Percentiles rank a stretch among this genome's conserved stretches.
phyloP scores from a whole-genome alignment of 2,888 invertebrate genomes.

The Amaurobius ferox region DNA sequence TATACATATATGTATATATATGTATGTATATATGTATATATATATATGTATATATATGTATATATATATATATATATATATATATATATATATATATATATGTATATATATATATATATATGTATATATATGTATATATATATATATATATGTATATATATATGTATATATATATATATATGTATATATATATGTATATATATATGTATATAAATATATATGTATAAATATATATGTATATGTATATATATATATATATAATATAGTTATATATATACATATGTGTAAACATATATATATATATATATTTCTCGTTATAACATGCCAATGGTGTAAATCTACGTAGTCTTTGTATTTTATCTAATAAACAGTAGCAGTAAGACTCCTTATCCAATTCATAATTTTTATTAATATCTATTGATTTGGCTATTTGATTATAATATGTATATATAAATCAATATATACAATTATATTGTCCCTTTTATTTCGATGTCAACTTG shows the following conservation, averaged over 20 bases:
- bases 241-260: constrained; percentile 25
- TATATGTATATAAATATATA: neutral
- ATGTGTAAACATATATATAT: neutral
- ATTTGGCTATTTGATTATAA: no score
- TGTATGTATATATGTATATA: constrained; percentile 22
- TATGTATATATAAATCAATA: no score
- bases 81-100: constrained; percentile 24
- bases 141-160: constrained; percentile 25
- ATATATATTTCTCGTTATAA: no score
- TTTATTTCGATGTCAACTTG: no score
- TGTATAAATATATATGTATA: constrained; percentile 7
- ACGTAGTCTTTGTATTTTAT: no score
- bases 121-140: constrained; percentile 22
- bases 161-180: constrained; percentile 17
- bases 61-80: constrained; percentile 23
- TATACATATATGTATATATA: constrained; percentile 25
- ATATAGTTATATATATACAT: constrained; percentile 1
- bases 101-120: constrained; percentile 22
- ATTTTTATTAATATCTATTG: no score
- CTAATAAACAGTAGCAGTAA: no score
- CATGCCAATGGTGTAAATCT: no score
- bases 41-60: constrained; percentile 23
- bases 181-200: neutral
- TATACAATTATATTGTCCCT: no score
- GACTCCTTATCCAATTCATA: no score